Evolutionary conservation across 2,797 vertebrate genomes (phyloP), one percentile per base, ranked within the genome.

Genomic region (Pseudocheirus occidentalis): DNA sequence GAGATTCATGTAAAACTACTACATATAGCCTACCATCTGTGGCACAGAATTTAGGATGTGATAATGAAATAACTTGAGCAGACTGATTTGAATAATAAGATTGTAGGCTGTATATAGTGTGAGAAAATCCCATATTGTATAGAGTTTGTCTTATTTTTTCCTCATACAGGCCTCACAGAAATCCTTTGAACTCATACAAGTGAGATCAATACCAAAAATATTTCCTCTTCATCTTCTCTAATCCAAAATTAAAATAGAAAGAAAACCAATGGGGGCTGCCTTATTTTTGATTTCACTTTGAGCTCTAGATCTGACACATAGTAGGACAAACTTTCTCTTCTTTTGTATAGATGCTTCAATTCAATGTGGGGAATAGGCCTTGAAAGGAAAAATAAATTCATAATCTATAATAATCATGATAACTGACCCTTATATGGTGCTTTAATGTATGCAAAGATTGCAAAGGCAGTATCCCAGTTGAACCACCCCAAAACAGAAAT

Each of bases 81-180:
- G 24, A 90, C 18, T 97, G 93, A 97, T 98, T 96, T 98, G 91
- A 97, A 94, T 98, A 98, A 97, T 95, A 87, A 95, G 50, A 97
- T 93, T 96, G 24, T 27, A 91, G 28, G 24, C 7, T 29, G 34
- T 94, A 96, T 91, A 34, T 29, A 24, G 53, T 96, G 81, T 93
- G 57, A 97, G 92, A 92, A 96, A 95, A 96, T 91, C 13, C 96
- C 91, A 94, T 95, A 92, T 90, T 97, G 95, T 97, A 92, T 81
- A 13, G 91, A 59, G 89, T 66, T 90, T 97, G 53, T 91, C 54
- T 96, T 97, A 93, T 92, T 92, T 91, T 91, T 90, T 97, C 98
- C 95, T 66, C 66, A 50, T 73, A 91, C 97, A 98, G 46, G 57
- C 93, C 96, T 92, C 1, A 62, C 55, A 97, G 92, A 90, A 95